Evolutionary conservation across 2,888 invertebrate species (phyloP), one percentile per base, ranked within the genome.

Genomic region (Sesamia inferens): DNA sequence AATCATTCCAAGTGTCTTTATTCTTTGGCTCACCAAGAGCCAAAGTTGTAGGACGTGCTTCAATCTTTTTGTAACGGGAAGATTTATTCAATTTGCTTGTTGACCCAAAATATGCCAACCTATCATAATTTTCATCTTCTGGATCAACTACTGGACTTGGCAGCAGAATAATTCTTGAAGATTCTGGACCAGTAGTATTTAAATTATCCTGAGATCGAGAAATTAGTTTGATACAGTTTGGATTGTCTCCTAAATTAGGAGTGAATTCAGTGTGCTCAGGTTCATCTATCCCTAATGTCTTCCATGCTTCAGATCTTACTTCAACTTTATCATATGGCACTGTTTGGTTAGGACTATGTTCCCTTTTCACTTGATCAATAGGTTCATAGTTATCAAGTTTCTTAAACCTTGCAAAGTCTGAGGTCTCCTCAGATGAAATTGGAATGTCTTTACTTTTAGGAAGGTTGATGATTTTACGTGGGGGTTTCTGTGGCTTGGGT

Each of bases 281-380:
- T 68, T 97, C 97, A 88, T 97, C 97, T 31, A 98, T 96, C 1
- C 98, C 98, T 78, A 98, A 95, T 0, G 98, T 98, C 90, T 97
- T 97, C 98, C 98, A 98, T 13, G 98, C 98, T 87, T 98, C 97
- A 87, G 96, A 97, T 78, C 98, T 96, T 10, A 97, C 97, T 94
- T 98, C 98, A 44, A 98, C 97, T 89, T 97, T 96, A 89, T 98
- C 98, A 92, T 98, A 98, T 88, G 97, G 96, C 90, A 94, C 93
- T 71, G 92, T 51, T 47, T 68, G 92, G 39, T 44, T 76, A 67
- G 92, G 93, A 85, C 94, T 94, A 16, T 88, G 88, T 83, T 97
- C 96, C 77, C 96, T 94, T 74, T 96, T 96, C 7, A 96, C 94
- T 85, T 93, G 94, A 67, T 95, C 95, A 84, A 95, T 94, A 47